These are phyloP conservation scores for Epinotia bilunana DNA, from an alignment of 2,888 invertebrate genomes.

Conservation along the genomic window DNA sequence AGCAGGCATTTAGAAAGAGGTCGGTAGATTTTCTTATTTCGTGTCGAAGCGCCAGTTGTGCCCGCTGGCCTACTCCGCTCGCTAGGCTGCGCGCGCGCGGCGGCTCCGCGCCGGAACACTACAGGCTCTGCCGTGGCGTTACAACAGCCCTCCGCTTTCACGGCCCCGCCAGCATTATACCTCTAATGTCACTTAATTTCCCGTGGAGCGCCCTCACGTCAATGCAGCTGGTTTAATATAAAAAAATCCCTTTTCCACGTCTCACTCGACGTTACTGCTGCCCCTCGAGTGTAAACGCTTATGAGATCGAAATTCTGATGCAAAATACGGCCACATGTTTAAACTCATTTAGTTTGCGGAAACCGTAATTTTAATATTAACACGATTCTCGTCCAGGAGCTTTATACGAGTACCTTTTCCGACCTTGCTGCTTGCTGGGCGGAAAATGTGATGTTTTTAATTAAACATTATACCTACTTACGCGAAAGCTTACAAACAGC, in stretches of 20 bases:
- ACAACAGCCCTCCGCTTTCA: slow-evolving; percentile 77
- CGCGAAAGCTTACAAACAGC: background rate
- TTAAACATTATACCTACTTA: background rate
- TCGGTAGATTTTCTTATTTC: no score
- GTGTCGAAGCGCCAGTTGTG: background rate
- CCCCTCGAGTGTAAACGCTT: slow-evolving; percentile 79
- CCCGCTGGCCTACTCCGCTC: background rate
- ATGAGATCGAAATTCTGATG: slow-evolving; percentile 59
- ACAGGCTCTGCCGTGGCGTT: slow-evolving; percentile 68
- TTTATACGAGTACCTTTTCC: slow-evolving; percentile 14
- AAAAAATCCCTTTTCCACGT: slow-evolving; percentile 74
- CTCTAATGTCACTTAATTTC: slow-evolving; percentile 83
- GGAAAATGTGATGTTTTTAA: background rate
- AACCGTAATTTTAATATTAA: slow-evolving; percentile 20
- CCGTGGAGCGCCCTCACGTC: slow-evolving; percentile 81
- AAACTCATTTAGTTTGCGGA: slow-evolving; percentile 32
- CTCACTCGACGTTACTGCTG: slow-evolving; percentile 77
- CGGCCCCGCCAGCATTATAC: slow-evolving; percentile 76
- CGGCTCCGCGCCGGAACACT: slow-evolving; percentile 61
- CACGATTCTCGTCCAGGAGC: slow-evolving; percentile 9
- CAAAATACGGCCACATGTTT: slow-evolving; percentile 21
- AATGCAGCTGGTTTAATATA: slow-evolving; percentile 82
- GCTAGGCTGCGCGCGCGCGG: slow-evolving; percentile 46
- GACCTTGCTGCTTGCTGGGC: background rate
- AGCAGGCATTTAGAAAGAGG: no score